These are phyloP conservation scores for Leptarthrus brevirostris DNA, from an alignment of 2,888 invertebrate genomes.

Conservation along the genomic window DNA sequence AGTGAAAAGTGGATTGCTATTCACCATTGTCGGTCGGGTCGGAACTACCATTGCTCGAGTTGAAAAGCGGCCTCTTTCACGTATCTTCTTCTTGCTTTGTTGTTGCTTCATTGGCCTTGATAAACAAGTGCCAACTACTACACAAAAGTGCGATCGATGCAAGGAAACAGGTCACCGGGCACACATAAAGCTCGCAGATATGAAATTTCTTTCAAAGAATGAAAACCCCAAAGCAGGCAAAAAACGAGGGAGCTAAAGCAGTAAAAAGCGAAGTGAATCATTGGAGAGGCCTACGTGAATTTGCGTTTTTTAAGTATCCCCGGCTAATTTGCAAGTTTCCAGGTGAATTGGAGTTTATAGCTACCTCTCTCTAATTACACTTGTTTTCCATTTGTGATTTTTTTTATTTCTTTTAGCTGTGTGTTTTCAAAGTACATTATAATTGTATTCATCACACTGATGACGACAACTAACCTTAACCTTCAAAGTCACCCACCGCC, in stretches of 20 bases:
- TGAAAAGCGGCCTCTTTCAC: constrained; percentile 41
- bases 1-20: constrained; percentile 15
- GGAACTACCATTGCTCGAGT: constrained; percentile 41
- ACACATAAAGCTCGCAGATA: constrained; percentile 16
- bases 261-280: constrained; percentile 12
- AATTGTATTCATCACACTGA: background rate
- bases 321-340: background rate
- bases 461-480: background rate
- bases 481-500: background rate
- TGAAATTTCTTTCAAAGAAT: constrained; percentile 21
- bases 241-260: background rate
- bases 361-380: no score
- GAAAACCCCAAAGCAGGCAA: constrained; percentile 9
- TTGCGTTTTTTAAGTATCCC: constrained; percentile 8
- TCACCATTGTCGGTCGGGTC: constrained; percentile 39
- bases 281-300: background rate
- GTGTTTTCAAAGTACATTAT: background rate
- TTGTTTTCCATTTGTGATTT: no score
- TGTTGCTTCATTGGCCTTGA: constrained; percentile 49
- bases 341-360: background rate
- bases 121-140: constrained; percentile 50
- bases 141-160: constrained; percentile 48
- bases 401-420: background rate
- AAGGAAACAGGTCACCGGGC: constrained; percentile 49
- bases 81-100: constrained; percentile 43